phyloP scores from a whole-genome alignment of 2,113 vertebrate species.

The Tringa solitaria region DNA sequence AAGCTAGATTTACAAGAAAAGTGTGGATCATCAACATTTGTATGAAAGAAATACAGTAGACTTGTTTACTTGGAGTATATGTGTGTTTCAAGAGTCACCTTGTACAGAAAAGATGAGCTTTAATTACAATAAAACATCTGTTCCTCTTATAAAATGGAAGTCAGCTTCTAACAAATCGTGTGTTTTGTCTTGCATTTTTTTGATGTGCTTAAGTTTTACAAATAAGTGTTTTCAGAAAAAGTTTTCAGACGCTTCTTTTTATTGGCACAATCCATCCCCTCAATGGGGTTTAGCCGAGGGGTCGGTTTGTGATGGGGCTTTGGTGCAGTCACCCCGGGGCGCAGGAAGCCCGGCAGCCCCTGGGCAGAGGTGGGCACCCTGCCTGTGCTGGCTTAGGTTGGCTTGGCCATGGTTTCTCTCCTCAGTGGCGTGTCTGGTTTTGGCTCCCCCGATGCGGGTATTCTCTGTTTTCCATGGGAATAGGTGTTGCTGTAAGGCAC shows the following conservation, averaged over 20 bases:
- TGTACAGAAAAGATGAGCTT: constrained; percentile 35
- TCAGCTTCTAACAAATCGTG: neutral
- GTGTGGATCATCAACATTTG: neutral
- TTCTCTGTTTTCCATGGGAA: neutral
- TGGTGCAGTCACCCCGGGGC: fast-evolving
- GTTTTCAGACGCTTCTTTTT: neutral
- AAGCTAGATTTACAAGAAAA: constrained; percentile 32
- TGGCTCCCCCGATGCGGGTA: fast-evolving
- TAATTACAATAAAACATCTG: constrained; percentile 63
- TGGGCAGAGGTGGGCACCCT: fast-evolving
- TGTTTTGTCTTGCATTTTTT: neutral
- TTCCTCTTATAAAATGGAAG: constrained; percentile 19
- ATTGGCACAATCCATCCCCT: fast-evolving
- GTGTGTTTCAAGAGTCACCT: constrained; percentile 7
- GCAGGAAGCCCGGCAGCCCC: neutral
- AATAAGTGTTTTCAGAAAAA: neutral
- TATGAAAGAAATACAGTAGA: neutral
- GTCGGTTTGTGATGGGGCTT: fast-evolving
- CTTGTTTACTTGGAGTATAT: constrained; percentile 31
- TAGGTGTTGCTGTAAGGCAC: fast-evolving
- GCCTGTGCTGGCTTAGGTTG: too few relatives aligned
- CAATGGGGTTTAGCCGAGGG: neutral
- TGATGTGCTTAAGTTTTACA: neutral
- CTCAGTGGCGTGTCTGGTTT: fast-evolving
- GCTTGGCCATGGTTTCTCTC: neutral